Conservation (phyloP, 2,888 invertebrate genomes). For the Catotricha subobsoleta region DNA sequence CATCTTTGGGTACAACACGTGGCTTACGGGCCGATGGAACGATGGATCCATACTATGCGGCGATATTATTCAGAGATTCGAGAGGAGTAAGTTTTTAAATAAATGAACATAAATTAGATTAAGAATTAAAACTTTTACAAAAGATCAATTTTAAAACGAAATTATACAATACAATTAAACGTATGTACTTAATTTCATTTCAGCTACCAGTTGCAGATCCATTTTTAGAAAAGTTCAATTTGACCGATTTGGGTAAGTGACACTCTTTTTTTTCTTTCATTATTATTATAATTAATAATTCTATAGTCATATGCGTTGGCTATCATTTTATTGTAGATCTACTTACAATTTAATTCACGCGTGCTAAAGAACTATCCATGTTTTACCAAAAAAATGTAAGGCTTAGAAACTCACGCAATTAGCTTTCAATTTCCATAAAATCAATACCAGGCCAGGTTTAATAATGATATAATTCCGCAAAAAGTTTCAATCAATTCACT, state of each 20-base stretch:
- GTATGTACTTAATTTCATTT: no score
- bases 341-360: constrained; percentile 4
- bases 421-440: no score
- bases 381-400: no score
- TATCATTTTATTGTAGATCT: background rate
- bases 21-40: constrained; percentile 43
- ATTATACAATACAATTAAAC: no score
- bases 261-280: background rate
- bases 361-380: no score
- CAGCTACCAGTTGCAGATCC: constrained; percentile 84
- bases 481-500: no score
- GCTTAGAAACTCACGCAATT: no score
- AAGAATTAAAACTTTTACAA: no score
- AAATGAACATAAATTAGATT: background rate
- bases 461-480: no score
- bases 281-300: no score
- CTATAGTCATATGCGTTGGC: background rate
- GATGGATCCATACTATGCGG: constrained; percentile 74
- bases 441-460: no score
- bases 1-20: constrained; percentile 48
- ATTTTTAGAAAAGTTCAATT: constrained; percentile 70
- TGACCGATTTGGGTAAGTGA: constrained; percentile 57
- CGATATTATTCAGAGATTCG: constrained; percentile 81
- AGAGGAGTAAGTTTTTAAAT: constrained; percentile 55
- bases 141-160: no score